A percentile compares a stretch with the other conserved stretches of the same genome.
These are phyloP conservation scores for Nansenia antarctica DNA, from an alignment of 2,113 vertebrate species.

Conservation along the genomic window DNA sequence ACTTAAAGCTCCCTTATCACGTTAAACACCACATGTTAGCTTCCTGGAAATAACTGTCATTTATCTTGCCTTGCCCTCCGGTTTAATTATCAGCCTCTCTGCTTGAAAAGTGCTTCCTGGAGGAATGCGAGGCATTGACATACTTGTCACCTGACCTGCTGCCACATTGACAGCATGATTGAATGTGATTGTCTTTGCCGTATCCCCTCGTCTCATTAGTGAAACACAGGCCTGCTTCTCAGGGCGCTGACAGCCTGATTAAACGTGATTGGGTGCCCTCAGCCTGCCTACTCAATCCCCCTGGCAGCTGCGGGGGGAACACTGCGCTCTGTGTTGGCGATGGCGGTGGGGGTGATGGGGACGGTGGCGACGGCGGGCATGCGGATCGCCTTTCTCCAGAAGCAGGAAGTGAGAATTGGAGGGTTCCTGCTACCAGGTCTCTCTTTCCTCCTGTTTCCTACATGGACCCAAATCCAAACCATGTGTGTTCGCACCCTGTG, in stretches of 20 bases:
- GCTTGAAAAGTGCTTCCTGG: slow-evolving; percentile 31
- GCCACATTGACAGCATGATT: slow-evolving; percentile 39
- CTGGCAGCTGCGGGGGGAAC: slow-evolving; percentile 41
- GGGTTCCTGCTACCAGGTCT: slow-evolving; percentile 69
- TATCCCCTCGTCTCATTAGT: slow-evolving; percentile 41
- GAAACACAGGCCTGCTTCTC: slow-evolving; percentile 47
- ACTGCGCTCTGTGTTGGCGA: slow-evolving; percentile 58
- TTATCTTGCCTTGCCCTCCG: not conserved
- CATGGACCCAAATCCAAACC: slow-evolving; percentile 75
- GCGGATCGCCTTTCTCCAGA: slow-evolving; percentile 67
- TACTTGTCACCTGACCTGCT: slow-evolving; percentile 17
- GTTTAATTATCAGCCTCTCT: slow-evolving; percentile 12
- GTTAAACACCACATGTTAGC: not conserved
- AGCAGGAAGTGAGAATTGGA: slow-evolving; percentile 76
- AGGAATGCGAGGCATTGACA: not conserved
- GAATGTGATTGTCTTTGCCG: slow-evolving; percentile 48
- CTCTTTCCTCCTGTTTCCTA: slow-evolving; percentile 64
- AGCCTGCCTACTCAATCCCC: slow-evolving; percentile 46
- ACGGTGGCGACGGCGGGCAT: not conserved
- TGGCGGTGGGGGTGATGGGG: slow-evolving; percentile 33
- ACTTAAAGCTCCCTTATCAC: not conserved
- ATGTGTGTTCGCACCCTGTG: slow-evolving; percentile 72
- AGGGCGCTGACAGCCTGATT: slow-evolving; percentile 61
- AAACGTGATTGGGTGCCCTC: slow-evolving; percentile 49
- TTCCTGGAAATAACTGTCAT: not conserved